phyloP scores from a whole-genome alignment of 1,140 invertebrate genomes.

The Harpegnathos saltator region DNA sequence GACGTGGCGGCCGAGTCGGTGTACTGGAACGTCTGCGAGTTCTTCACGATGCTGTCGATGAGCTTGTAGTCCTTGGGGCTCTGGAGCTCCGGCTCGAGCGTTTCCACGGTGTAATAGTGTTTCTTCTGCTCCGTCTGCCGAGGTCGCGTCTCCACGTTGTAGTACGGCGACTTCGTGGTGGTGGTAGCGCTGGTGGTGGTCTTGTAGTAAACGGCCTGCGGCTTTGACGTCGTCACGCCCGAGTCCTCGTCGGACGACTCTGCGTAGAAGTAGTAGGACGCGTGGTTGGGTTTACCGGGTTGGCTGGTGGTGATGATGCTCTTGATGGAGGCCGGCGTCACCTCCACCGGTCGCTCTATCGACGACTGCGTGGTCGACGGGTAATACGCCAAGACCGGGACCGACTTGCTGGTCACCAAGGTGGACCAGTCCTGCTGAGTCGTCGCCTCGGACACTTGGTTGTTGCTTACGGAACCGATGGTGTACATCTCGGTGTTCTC shows the following conservation, averaged over 20 bases:
- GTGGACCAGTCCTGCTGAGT: slow-evolving; percentile 69
- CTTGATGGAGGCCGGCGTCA: slow-evolving; percentile 78
- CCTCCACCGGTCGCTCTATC: slow-evolving; percentile 81
- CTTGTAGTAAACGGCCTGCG: slow-evolving; percentile 74
- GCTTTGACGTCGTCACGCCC: slow-evolving; percentile 71
- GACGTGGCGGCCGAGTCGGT: slow-evolving; percentile 58
- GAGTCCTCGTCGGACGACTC: slow-evolving; percentile 82
- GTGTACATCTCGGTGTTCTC: slow-evolving; percentile 71
- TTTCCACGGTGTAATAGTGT: slow-evolving; percentile 79
- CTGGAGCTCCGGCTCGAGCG: slow-evolving; percentile 68
- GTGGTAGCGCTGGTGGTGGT: no score
- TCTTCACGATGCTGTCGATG: slow-evolving; percentile 76
- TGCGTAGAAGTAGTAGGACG: slow-evolving; percentile 84
- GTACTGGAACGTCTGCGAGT: slow-evolving; percentile 77
- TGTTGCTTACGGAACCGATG: slow-evolving; percentile 65
- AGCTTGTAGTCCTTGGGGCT: slow-evolving; percentile 74
- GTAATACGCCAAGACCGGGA: slow-evolving; percentile 88
- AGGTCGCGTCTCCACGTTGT: slow-evolving; percentile 66
- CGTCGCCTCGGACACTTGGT: slow-evolving; percentile 62
- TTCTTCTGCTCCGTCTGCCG: slow-evolving; percentile 66
- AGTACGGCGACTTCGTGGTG: slow-evolving; percentile 73
- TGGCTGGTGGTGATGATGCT: slow-evolving; percentile 71
- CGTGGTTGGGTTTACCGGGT: slow-evolving; percentile 72
- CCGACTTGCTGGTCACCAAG: slow-evolving; percentile 84
- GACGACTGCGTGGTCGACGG: slow-evolving; percentile 86